Percentiles rank a stretch among this genome's conserved stretches.
phyloP scores from a whole-genome alignment of 1,140 invertebrate species.

The Hycleus phaleratus region DNA sequence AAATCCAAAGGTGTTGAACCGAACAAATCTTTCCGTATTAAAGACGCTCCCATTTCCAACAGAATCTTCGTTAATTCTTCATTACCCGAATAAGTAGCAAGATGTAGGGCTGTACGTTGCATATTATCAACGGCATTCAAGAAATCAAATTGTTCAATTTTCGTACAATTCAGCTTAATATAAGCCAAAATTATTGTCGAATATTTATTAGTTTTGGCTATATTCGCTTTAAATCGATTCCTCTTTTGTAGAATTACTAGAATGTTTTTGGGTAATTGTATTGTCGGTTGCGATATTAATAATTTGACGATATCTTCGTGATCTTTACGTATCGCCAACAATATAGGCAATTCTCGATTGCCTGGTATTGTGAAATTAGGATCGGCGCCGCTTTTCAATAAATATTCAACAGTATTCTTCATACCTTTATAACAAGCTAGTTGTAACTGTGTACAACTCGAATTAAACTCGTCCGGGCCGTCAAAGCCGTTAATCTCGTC shows the following conservation, averaged over 20 bases:
- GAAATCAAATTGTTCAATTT: too few relatives aligned
- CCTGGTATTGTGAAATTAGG: neutral
- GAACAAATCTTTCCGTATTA: constrained; percentile 1
- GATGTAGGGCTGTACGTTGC: constrained; percentile 1
- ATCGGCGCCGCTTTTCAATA: neutral
- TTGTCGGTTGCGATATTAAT: neutral
- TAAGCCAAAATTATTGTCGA: neutral
- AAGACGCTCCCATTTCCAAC: neutral
- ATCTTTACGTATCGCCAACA: constrained; percentile 4
- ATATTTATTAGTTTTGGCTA: constrained; percentile 1
- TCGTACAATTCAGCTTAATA: too few relatives aligned
- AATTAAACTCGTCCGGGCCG: neutral
- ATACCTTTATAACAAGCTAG: constrained; percentile 2
- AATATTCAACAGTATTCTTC: neutral
- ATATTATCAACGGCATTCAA: too few relatives aligned
- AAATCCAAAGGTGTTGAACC: neutral
- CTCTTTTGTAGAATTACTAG: constrained; percentile 1
- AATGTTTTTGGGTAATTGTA: constrained; percentile 1
- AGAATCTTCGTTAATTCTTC: neutral
- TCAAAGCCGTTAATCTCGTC: neutral
- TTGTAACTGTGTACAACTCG: constrained; percentile 5
- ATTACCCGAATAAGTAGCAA: neutral
- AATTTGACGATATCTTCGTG: constrained; percentile 1
- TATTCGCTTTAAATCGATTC: neutral
- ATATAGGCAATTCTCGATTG: neutral